phyloP scores from a whole-genome alignment of 2,797 vertebrate genomes.

The Myripristis jacobus region DNA sequence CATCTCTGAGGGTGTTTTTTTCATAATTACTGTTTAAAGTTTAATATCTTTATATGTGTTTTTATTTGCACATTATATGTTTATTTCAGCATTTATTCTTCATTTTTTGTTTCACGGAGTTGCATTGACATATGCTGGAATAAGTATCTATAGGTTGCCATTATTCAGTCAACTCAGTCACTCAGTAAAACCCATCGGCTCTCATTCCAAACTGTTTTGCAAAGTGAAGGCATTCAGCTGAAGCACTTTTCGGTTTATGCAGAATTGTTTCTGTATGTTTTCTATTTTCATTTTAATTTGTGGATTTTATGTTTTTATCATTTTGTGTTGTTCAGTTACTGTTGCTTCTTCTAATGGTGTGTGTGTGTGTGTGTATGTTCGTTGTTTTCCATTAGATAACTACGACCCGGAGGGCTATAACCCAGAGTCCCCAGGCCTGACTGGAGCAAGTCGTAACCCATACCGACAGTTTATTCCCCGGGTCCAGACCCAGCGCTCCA shows the following conservation, averaged over 20 bases:
- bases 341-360: not conserved
- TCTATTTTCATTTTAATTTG: not conserved
- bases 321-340: not conserved
- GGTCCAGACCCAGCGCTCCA: slow-evolving; percentile 94
- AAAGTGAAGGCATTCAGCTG: no score
- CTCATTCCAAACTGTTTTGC: no score
- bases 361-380: not conserved
- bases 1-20: not conserved
- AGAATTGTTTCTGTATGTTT: not conserved
- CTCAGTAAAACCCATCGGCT: no score
- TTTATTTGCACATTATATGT: not conserved
- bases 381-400: slow-evolving; percentile 84
- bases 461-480: slow-evolving; percentile 97
- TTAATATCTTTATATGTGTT: not conserved
- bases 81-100: no score
- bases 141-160: no score
- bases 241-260: no score
- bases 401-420: slow-evolving; percentile 99
- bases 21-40: no score
- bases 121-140: not conserved
- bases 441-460: slow-evolving; percentile 89
- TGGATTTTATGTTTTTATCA: not conserved
- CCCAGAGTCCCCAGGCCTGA: slow-evolving; percentile 97
- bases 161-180: no score
- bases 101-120: no score